Conservation (phyloP, 1,140 invertebrate genomes). For the Capitella teleta region DNA sequence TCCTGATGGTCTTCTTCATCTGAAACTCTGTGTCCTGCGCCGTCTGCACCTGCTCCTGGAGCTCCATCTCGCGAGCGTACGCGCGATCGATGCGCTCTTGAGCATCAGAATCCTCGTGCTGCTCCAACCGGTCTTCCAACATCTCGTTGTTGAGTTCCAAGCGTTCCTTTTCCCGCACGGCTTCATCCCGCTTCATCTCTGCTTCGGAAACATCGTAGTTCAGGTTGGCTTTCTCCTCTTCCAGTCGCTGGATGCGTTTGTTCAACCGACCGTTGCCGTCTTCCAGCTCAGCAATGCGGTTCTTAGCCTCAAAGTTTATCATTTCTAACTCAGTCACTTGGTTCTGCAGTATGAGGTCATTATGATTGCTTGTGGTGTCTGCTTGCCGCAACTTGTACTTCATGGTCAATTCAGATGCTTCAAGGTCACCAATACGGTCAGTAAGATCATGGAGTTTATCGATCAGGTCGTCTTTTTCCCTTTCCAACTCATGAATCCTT, state of each 20-base stretch:
- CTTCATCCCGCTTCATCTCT: background rate
- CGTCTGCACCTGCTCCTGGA: no score
- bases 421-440: background rate
- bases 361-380: background rate
- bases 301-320: background rate
- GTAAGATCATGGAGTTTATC: constrained; percentile 1
- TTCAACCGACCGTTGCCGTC: background rate
- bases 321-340: background rate
- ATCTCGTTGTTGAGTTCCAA: no score
- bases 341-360: background rate
- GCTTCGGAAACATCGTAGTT: background rate
- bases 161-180: background rate
- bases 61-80: no score
- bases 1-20: background rate
- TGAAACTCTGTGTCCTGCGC: no score
- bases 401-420: background rate
- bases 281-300: background rate
- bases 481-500: background rate
- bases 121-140: no score
- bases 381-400: background rate
- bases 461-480: background rate
- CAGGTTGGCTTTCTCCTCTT: background rate
- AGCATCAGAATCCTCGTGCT: no score
- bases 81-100: no score
- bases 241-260: background rate